A percentile compares a stretch with the other conserved stretches of the same genome.
These are phyloP conservation scores for Columba guinea DNA, from an alignment of 2,797 vertebrate species.

Conservation along the genomic window DNA sequence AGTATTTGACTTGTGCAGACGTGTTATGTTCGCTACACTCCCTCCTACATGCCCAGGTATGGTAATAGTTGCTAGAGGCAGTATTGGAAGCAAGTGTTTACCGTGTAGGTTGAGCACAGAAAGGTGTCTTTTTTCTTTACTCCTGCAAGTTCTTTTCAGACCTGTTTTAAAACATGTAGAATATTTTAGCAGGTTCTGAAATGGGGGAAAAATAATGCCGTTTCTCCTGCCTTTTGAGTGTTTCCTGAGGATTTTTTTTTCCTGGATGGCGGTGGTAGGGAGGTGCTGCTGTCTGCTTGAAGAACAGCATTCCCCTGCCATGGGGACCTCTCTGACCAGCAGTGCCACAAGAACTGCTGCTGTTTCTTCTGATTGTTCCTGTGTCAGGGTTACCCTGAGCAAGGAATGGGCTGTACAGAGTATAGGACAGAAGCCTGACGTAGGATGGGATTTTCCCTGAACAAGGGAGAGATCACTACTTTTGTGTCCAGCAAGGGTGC, in stretches of 20 bases:
- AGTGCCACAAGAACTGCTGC: too few relatives aligned
- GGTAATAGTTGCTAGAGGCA: background rate
- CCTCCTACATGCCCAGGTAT: rapidly evolving
- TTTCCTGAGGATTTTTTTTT: background rate
- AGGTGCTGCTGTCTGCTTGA: background rate
- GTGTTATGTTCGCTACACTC: background rate
- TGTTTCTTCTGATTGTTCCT: background rate
- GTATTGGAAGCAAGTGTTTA: background rate
- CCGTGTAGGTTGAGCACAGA: background rate
- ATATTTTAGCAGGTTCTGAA: rapidly evolving
- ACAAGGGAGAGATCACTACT: background rate
- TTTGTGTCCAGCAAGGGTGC: background rate
- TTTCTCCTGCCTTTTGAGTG: background rate
- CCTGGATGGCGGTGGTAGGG: background rate
- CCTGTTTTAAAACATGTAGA: background rate
- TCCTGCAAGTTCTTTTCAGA: background rate
- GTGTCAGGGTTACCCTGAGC: background rate
- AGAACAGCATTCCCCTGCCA: background rate
- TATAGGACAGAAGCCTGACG: background rate
- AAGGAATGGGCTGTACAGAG: background rate
- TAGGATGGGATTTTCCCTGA: background rate
- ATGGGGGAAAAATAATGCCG: rapidly evolving
- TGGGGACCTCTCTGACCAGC: background rate
- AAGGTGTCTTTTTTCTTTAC: background rate
- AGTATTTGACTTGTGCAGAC: background rate